phyloP scores from a whole-genome alignment of 1,140 invertebrate genomes.

The Ceratina australensis region DNA sequence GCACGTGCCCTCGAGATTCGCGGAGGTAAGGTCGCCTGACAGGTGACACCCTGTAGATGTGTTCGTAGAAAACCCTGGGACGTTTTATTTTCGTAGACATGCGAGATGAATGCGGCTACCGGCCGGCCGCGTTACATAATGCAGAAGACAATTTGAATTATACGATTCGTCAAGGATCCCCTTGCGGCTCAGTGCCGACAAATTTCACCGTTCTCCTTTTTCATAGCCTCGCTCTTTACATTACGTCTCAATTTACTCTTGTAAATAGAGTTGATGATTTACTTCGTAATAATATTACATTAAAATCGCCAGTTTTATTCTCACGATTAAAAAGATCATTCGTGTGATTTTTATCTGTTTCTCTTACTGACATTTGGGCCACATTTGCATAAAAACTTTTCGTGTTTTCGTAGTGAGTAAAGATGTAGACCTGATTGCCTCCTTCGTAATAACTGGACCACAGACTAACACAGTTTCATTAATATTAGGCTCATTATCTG shows the following conservation, averaged over 20 bases:
- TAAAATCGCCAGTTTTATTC: too few species aligned
- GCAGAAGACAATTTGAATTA: slow-evolving; percentile 14
- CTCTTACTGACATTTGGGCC: too few species aligned
- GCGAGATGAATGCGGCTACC: slow-evolving; percentile 5
- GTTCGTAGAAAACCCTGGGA: slow-evolving; percentile 15
- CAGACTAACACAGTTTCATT: too few species aligned
- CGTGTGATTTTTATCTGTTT: too few species aligned
- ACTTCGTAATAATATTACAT: too few species aligned
- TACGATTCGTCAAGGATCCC: slow-evolving; percentile 8
- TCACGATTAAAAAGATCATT: too few species aligned
- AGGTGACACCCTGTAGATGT: slow-evolving; percentile 16
- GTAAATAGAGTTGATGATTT: too few species aligned
- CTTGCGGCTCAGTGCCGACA: not conserved
- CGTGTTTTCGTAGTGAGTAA: too few species aligned
- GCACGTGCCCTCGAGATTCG: slow-evolving; percentile 17
- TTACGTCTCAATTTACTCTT: not conserved
- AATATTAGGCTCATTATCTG: too few species aligned
- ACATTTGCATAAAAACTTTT: too few species aligned
- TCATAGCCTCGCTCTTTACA: not conserved
- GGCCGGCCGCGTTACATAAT: not conserved
- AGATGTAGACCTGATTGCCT: too few species aligned
- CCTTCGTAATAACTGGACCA: too few species aligned
- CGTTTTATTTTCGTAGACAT: slow-evolving; percentile 15
- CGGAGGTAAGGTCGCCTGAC: slow-evolving; percentile 20
- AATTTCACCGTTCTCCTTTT: not conserved